A percentile compares a stretch with the other conserved stretches of the same genome.
These are phyloP conservation scores for Petrolisthes manimaculis DNA, from an alignment of 2,888 invertebrate genomes.

Conservation along the genomic window DNA sequence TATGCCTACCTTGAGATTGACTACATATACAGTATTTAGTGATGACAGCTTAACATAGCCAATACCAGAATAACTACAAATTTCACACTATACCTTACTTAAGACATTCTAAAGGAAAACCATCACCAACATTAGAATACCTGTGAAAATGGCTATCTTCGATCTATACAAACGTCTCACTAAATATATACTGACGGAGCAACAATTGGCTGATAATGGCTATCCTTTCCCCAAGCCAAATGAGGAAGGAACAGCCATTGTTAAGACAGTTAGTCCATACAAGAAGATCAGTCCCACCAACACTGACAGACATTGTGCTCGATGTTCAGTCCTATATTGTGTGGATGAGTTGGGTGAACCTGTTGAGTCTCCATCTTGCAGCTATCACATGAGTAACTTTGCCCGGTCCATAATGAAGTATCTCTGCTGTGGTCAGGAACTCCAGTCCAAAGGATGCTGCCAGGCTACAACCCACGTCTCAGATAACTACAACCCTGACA, in stretches of 20 bases:
- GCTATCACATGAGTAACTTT: slow-evolving; percentile 88
- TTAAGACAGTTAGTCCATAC: slow-evolving; percentile 58
- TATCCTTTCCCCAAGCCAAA: slow-evolving; percentile 80
- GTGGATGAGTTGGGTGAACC: slow-evolving; percentile 50
- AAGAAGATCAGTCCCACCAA: slow-evolving; percentile 25
- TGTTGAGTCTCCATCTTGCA: slow-evolving; percentile 73
- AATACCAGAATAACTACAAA: too few relatives aligned
- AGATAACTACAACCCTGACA: slow-evolving; percentile 80
- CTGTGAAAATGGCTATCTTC: too few relatives aligned
- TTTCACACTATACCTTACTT: too few relatives aligned
- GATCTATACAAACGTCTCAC: slow-evolving; percentile 69
- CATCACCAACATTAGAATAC: too few relatives aligned
- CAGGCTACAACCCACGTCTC: slow-evolving; percentile 84
- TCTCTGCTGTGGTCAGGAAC: slow-evolving; percentile 82
- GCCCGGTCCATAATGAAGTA: slow-evolving; percentile 67
- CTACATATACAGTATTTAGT: too few relatives aligned
- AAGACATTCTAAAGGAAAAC: too few relatives aligned
- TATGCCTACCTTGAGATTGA: too few relatives aligned
- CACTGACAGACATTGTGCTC: slow-evolving; percentile 38
- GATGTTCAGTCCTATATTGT: slow-evolving; percentile 29
- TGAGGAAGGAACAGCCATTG: slow-evolving; percentile 70
- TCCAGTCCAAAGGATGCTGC: slow-evolving; percentile 81
- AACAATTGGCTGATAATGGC: slow-evolving; percentile 83
- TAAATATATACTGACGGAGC: slow-evolving; percentile 74
- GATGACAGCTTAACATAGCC: too few relatives aligned